Evolutionary conservation across 1,140 invertebrate species (phyloP), one percentile per base, ranked within the genome.

Genomic region (Pristionchus pacificus): DNA sequence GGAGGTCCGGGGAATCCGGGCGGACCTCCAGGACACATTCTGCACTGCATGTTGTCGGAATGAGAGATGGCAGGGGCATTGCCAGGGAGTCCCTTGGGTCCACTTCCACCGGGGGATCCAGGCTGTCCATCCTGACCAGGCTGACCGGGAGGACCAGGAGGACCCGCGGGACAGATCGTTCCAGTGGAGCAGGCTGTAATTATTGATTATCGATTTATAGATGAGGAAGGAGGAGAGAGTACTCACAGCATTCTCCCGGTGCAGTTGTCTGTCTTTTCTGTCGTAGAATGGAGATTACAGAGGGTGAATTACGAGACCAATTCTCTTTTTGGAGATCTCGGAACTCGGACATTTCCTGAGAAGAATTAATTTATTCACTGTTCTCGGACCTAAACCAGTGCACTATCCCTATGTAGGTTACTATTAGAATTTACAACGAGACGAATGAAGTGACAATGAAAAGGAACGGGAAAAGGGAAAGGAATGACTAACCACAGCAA

Each of bases 221-320:
- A n/a, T n/a, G n/a, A 73, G 55, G 67, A 66, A 28, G 67, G 72
- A 49, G 74, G 68, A 67, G 76, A 62, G n/a, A 33, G 63, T 66
- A 75, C 64, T 57, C 74, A 72, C 29, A 74, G 68, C 27, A 76
- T 65, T 71, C 75, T 74, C 32, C 65, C 61, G 31, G 69, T 57
- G 65, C 75, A 74, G 57, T 76, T 62, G 38, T 55, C 25, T 74
- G 74, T 74, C 25, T 38, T 28, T 25, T 58, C 63, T 76, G 67
- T 74, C 69, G 76, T 76, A 57, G 74, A 74, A 74, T 74, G 33
- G 75, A 68, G 27, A 68, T 68, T 61, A 74, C 75, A 69, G 74
- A 68, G 38, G 75, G 75, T 63, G 74, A 76, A 33, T 65, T 65
- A 38, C 75, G 62, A 29, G 24, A 15, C 62, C 30, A 31, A 10